Base-by-base conservation (phyloP, 2,888 invertebrate species). In the Lamellibrachia columna region DNA sequence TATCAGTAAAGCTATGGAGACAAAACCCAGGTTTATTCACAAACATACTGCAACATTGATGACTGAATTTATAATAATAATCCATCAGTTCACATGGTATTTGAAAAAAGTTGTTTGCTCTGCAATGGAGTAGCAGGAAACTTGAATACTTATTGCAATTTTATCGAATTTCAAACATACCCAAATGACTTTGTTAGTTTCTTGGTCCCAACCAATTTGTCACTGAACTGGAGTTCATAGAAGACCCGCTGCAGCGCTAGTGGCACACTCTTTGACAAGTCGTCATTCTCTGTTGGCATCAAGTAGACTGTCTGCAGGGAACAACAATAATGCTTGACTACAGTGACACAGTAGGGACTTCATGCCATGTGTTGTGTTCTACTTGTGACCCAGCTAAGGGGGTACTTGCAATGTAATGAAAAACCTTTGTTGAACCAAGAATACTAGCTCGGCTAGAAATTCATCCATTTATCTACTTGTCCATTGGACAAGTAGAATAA, bases 251-350 rank as follows among this genome's bases (percentile, higher is more conserved):
- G 99, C 95, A 99, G 97, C 52, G 99, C 99, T 94, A 99, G 97
- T 1, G 99, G 99, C 53, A 99, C 99, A 95, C 98, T 98, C 96
- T 98, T 98, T 93, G 98, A 98, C 92, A 98, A 98, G 96, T 99
- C 99, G 96, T 99, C 99, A 94, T 98, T 99, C 97, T 99, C 99
- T 60, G 99, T 99, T 53, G 99, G 99, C 98, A 99, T 99, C 97
- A 99, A 98, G 96, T 99, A 99, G 11, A 99, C 99, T 92, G 99
- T 99, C 97, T 98, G 94, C 22, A n/a, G 75, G n/a, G 75, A 15
- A 15, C 11, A 40, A 75, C 75, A 75, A 15, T 75, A 15, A 75
- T 22, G 15, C 22, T 6, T 1, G 75, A 75, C 6, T 75, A 75
- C 75, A 75, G 75, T 22, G 75, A n/a, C 6, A 75, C 75, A 75